Base-by-base conservation (phyloP, 2,113 vertebrate species). In the Leucosticte australis region DNA sequence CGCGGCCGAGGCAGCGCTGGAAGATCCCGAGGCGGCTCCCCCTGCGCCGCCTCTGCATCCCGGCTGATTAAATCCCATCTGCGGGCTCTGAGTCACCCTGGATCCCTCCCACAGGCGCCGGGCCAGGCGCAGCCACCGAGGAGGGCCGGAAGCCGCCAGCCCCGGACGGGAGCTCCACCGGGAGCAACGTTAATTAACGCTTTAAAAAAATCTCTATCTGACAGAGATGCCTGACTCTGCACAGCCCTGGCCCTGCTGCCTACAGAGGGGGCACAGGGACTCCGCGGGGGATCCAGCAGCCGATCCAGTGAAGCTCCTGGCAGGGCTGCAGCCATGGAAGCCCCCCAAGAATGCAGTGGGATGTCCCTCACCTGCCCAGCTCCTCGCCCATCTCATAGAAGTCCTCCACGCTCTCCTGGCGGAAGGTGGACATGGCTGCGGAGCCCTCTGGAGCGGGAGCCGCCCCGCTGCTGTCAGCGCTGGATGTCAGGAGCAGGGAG, bases 321-420 rank as follows among this genome's bases (percentile, higher is more conserved):
- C 31, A 26, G 24, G 9, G 44, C 2, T 17, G 41, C 75, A 39
- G 70, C 15, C 39, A 14, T 0, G 4, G 60, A 30, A 69, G 9
- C 21, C 6, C 42, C 57, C 26, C 21, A 1, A 1, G 18, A 49
- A 18, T 0, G 0, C 1, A 0, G 35, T 0, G 2, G n/a, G 69
- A 11, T 4, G 17, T 37, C 8, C 30, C 94, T 79, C 71, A 95
- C 98, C 98, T 98, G 94, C 98, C 98, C 92, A 98, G 96, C 90
- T 98, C 98, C 56, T 98, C 98, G 2, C 97, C 98, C 98, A 98
- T 98, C 94, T 98, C 98, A 5, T 98, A 98, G 89, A 98, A 97
- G 1, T 98, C 97, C 89, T 98, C 98, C 91, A 98, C 98, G 6
- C 96, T 97, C 76, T 98, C 98, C 95, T 98, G 98, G 46, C 98